Conservation (phyloP, 2,797 vertebrate genomes). For the Mormyrops attenuatus region DNA sequence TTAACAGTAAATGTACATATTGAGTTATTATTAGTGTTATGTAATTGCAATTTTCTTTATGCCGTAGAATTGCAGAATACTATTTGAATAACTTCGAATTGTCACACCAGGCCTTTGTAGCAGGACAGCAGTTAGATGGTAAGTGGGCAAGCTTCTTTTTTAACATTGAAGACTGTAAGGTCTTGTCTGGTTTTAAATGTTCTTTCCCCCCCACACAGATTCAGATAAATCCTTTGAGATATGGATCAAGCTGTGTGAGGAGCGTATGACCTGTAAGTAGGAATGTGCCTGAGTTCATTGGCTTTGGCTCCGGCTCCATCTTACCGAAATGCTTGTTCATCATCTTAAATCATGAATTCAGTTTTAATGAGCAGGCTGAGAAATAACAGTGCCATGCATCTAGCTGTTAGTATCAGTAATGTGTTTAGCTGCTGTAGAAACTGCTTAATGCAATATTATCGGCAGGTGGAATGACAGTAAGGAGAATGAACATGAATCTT, state of each 20-base stretch:
- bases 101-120: constrained; percentile 76
- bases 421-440: background rate
- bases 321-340: background rate
- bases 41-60: background rate
- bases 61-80: constrained; percentile 82
- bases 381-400: background rate
- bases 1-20: background rate
- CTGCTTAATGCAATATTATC: background rate
- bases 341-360: background rate
- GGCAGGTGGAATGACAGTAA: background rate
- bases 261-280: constrained; percentile 73
- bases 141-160: constrained; percentile 44
- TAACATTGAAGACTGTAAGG: background rate
- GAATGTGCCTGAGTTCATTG: background rate
- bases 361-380: background rate
- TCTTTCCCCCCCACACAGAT: constrained; percentile 51
- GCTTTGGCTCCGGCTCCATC: background rate
- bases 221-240: constrained; percentile 66
- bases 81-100: constrained; percentile 75
- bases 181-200: background rate
- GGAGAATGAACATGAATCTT: background rate
- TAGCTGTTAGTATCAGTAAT: background rate
- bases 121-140: constrained; percentile 81
- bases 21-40: background rate
- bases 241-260: constrained; percentile 86